phyloP scores from a whole-genome alignment of 2,888 invertebrate genomes.

The Achlya flavicornis region DNA sequence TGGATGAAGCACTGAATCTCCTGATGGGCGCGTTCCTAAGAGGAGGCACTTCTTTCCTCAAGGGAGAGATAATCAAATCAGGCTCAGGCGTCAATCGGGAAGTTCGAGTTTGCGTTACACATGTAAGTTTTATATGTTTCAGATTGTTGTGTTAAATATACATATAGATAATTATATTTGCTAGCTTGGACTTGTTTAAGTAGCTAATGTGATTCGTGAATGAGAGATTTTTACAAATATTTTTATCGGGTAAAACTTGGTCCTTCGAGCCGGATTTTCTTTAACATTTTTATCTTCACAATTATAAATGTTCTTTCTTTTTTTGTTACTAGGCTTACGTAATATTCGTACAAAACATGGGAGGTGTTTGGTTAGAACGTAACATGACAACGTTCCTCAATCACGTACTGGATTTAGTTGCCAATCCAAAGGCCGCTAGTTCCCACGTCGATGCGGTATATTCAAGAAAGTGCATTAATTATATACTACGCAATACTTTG shows the following conservation, averaged over 20 bases:
- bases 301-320: no score
- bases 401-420: constrained; percentile 96
- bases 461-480: constrained; percentile 98
- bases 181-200: no score
- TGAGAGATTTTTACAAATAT: neutral
- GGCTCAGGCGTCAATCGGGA: constrained; percentile 96
- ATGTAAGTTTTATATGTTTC: constrained; percentile 86
- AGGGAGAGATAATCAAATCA: constrained; percentile 98
- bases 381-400: constrained; percentile 93
- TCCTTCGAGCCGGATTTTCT: neutral
- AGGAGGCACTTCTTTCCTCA: constrained; percentile 96
- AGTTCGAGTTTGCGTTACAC: constrained; percentile 98
- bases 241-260: no score
- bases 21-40: constrained; percentile 97
- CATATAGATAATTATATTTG: no score
- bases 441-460: constrained; percentile 99
- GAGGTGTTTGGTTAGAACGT: constrained; percentile 96
- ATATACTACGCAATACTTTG: constrained; percentile 94
- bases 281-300: constrained; percentile 12
- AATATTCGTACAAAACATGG: constrained; percentile 96
- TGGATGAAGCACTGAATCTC: constrained; percentile 96
- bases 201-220: no score
- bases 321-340: constrained; percentile 92
- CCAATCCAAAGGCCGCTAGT: constrained; percentile 97
- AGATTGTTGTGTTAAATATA: neutral